Evolutionary conservation across 2,797 vertebrate species (phyloP).

Genomic region (Diglossa cyanea): DNA sequence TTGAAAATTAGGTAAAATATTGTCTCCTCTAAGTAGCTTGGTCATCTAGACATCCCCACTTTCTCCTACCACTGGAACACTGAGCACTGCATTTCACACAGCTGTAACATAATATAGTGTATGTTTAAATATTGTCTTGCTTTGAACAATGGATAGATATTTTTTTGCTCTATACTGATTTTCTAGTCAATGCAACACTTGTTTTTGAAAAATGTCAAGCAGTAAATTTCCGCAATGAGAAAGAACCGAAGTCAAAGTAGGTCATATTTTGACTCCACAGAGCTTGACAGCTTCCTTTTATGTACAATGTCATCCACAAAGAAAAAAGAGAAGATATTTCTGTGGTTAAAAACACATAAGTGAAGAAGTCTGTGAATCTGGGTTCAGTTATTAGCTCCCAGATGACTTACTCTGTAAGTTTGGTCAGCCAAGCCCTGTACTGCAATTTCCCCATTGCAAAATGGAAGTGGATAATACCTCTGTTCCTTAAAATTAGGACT

Average conservation of each 20-base stretch:
- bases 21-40: not conserved
- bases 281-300: slow-evolving; percentile 6
- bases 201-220: not conserved
- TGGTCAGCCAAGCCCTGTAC: not conserved
- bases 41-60: not conserved
- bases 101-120: not conserved
- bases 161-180: not conserved
- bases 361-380: slow-evolving; percentile 17
- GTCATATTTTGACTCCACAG: slow-evolving; percentile 1
- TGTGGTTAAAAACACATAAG: slow-evolving; percentile 12
- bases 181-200: not conserved
- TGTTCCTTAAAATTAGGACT: not conserved
- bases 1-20: not conserved
- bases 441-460: not conserved
- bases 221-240: not conserved
- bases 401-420: not conserved
- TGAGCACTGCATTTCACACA: not conserved
- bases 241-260: slow-evolving; percentile 2
- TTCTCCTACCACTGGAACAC: not conserved
- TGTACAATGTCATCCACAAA: not conserved
- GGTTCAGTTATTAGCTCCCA: slow-evolving; percentile 23
- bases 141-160: not conserved
- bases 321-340: not conserved
- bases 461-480: not conserved
- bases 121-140: not conserved